Conservation (phyloP, 2,888 invertebrate species). For the Baccha elongata region DNA sequence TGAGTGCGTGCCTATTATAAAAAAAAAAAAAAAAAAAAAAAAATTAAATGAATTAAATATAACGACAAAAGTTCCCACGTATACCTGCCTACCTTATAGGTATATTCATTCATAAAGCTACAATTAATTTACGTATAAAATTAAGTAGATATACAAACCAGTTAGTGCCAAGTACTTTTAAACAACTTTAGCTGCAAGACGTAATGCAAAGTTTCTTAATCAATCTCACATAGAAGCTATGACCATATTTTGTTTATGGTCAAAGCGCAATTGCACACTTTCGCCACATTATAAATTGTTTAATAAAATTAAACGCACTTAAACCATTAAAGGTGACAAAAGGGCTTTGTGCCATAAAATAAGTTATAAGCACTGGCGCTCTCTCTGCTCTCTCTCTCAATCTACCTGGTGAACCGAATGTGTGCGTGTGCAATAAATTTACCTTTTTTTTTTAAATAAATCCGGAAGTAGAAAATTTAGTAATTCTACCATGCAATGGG, state of each 20-base stretch:
- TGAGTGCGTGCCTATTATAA: too few relatives aligned
- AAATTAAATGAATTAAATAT: too few relatives aligned
- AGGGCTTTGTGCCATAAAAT: slow-evolving; percentile 41
- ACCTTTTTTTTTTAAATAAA: background rate
- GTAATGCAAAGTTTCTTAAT: background rate
- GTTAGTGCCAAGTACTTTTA: background rate
- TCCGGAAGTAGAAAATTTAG: slow-evolving; percentile 48
- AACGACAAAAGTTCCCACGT: too few relatives aligned
- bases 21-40: too few relatives aligned
- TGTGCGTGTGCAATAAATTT: background rate
- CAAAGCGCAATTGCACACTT: slow-evolving; percentile 15
- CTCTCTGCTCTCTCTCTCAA: background rate
- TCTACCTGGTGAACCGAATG: slow-evolving; percentile 3
- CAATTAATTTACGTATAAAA: too few relatives aligned
- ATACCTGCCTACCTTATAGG: too few relatives aligned
- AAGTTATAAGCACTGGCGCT: slow-evolving; percentile 41
- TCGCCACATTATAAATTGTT: slow-evolving; percentile 9
- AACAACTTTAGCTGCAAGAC: background rate
- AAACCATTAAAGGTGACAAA: slow-evolving; percentile 53
- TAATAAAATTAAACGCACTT: background rate
- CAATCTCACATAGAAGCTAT: background rate
- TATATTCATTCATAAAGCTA: too few relatives aligned
- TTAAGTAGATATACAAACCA: too few relatives aligned
- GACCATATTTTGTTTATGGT: background rate
- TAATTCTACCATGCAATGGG: background rate